Percentiles rank a stretch among this genome's conserved stretches.
Conservation (phyloP, 2,888 invertebrate species). For the Biston stratarius region DNA sequence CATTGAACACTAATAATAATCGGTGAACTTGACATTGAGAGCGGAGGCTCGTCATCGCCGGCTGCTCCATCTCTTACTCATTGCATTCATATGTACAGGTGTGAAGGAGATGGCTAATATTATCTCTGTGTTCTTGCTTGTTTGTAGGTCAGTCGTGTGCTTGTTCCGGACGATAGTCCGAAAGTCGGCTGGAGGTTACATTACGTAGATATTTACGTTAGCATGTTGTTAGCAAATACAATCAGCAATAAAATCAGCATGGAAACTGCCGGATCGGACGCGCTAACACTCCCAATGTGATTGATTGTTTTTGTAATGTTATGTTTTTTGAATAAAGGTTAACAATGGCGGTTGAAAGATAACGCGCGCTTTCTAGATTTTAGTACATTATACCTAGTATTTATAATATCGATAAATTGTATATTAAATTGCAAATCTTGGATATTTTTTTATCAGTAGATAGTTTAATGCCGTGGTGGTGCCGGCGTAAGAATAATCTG, state of each 20-base stretch:
- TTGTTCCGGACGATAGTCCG: slow-evolving; percentile 85
- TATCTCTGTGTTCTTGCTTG: slow-evolving; percentile 77
- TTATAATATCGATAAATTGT: too few relatives aligned
- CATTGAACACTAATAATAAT: slow-evolving; percentile 86
- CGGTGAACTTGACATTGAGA: slow-evolving; percentile 86
- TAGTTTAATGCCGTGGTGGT: too few relatives aligned
- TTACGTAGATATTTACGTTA: slow-evolving; percentile 74
- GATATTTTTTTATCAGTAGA: too few relatives aligned
- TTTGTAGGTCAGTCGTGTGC: slow-evolving; percentile 86
- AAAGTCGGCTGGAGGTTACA: slow-evolving; percentile 86
- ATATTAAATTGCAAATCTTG: too few relatives aligned
- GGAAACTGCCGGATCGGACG: slow-evolving; percentile 48
- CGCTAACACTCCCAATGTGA: slow-evolving; percentile 46
- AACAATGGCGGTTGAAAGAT: neutral
- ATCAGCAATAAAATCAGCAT: slow-evolving; percentile 57
- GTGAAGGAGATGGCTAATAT: slow-evolving; percentile 71
- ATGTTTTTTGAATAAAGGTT: neutral
- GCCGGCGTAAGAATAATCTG: too few relatives aligned
- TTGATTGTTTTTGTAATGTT: slow-evolving; percentile 13
- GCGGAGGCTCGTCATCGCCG: slow-evolving; percentile 82
- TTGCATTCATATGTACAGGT: slow-evolving; percentile 59
- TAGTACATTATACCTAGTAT: neutral
- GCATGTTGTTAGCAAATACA: slow-evolving; percentile 60
- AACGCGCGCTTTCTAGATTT: neutral
- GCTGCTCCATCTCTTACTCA: slow-evolving; percentile 72